These are phyloP conservation scores for Pachyrhynchus sulphureomaculatus DNA, from an alignment of 1,140 invertebrate species.

Conservation along the genomic window DNA sequence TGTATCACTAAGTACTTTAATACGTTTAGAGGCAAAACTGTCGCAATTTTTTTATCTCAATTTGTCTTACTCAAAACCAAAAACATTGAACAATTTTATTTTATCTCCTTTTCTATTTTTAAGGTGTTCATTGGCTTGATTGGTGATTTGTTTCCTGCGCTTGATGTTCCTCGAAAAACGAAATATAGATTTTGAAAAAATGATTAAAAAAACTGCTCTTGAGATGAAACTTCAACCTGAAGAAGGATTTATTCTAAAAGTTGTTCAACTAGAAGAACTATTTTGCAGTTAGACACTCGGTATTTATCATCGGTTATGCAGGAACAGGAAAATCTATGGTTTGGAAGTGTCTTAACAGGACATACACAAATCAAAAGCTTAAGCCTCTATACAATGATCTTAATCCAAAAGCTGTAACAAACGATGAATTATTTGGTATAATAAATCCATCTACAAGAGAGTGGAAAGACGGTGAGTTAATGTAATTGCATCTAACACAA, in stretches of 20 bases:
- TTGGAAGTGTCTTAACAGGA: slow-evolving; percentile 86
- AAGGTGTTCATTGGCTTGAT: slow-evolving; percentile 83
- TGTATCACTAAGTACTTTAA: no score
- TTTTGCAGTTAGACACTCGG: slow-evolving; percentile 92
- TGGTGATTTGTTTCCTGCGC: slow-evolving; percentile 84
- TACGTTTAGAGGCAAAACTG: no score
- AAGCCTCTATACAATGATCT: slow-evolving; percentile 88
- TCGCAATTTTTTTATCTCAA: no score
- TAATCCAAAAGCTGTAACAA: slow-evolving; percentile 94
- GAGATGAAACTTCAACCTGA: slow-evolving; percentile 89
- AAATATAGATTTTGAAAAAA: slow-evolving; percentile 81
- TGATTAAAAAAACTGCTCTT: slow-evolving; percentile 71
- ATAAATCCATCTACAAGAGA: slow-evolving; percentile 94
- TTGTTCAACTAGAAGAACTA: slow-evolving; percentile 90
- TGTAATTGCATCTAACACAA: no score
- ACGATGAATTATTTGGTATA: slow-evolving; percentile 93
- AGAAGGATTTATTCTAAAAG: slow-evolving; percentile 83
- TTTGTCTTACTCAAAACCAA: no score
- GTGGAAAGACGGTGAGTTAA: slow-evolving; percentile 91
- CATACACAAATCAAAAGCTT: slow-evolving; percentile 72
- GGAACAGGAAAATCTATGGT: slow-evolving; percentile 92
- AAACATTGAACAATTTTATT: no score
- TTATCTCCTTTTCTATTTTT: no score
- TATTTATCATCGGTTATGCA: slow-evolving; percentile 90
- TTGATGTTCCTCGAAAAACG: slow-evolving; percentile 85